These are phyloP conservation scores for Gymnopithys bicolor DNA, from an alignment of 2,797 vertebrate genomes.

Conservation along the genomic window DNA sequence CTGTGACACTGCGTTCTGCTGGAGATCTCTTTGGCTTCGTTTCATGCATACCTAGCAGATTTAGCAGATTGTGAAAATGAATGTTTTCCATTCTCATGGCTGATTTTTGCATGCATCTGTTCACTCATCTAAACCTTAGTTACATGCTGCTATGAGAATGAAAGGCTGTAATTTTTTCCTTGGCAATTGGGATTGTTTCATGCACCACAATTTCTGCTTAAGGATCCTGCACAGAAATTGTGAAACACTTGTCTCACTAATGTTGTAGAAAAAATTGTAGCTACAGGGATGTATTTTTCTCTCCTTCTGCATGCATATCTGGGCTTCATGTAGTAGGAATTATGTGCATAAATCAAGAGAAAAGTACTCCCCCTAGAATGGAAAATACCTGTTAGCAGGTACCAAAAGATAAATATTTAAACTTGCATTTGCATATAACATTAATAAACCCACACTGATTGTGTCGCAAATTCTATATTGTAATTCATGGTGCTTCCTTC, in stretches of 20 bases:
- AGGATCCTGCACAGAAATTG: conserved; percentile 60
- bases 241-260: conserved; percentile 63
- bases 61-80: conserved; percentile 78
- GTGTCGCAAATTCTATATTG: conserved; percentile 18
- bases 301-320: conserved; percentile 5
- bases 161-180: conserved; percentile 77
- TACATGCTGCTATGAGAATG: conserved; percentile 76
- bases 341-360: conserved; percentile 17
- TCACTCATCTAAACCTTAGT: conserved; percentile 77
- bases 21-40: conserved; percentile 72
- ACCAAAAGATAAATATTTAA: conserved; percentile 59
- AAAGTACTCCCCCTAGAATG: conserved; percentile 44
- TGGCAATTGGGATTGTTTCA: conserved; percentile 64
- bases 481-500: conserved; percentile 22
- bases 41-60: conserved; percentile 78
- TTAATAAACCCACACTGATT: conserved; percentile 54
- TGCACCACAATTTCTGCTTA: conserved; percentile 66
- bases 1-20: conserved; percentile 74
- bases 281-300: conserved; percentile 25
- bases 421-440: conserved; percentile 23
- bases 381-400: conserved; percentile 66
- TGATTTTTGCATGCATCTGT: conserved; percentile 77
- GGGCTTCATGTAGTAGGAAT: background rate
- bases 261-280: conserved; percentile 38
- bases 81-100: conserved; percentile 73